Evolutionary conservation across 2,888 invertebrate species (phyloP), one percentile per base, ranked within the genome.

Genomic region (Drosophila mercatorum): DNA sequence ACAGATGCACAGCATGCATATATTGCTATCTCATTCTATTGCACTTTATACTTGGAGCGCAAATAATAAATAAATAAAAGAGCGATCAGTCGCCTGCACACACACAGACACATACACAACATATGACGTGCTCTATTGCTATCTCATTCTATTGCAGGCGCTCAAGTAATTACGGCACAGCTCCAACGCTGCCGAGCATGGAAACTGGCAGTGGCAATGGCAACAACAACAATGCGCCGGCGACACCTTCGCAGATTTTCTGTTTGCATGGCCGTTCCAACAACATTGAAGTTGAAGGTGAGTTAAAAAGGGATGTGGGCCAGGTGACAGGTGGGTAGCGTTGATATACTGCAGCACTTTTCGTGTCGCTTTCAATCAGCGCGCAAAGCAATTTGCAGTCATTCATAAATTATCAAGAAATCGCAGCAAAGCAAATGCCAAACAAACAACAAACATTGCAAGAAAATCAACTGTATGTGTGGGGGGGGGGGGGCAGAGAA

Each of bases 201-300:
- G 47, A 36, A 28, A 26, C 62, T 7, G 59, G 49, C 43, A 22
- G 0, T 28, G 40, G 36, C 11, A 46, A 58, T 46, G 69, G 70
- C 46, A 78, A 68, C 70, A 83, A 80, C 75, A 88, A 83, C 63
- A 91, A 82, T 31, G 41, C 75, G 17, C 68, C 69, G 26, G 53
- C 67, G 56, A 71, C 83, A 68, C 78, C 65, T 58, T 78, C 89
- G 36, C 87, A 89, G 73, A 86, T 89, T 67, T 87, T 83, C 68
- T 90, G 91, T 71, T 83, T 91, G 70, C 90, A 91, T 75, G 91
- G 91, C n/a, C 87, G 83, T 38, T 79, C 83, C 17, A 78, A 88
- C 72, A 86, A 88, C 60, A 63, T 91, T n/a, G 89, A 91, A 84
- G 85, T 78, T 46, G 80, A 80, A 68, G 64, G 77, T 78, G 53